Base-by-base conservation (phyloP, 2,888 invertebrate genomes). In the Bombylius major region DNA sequence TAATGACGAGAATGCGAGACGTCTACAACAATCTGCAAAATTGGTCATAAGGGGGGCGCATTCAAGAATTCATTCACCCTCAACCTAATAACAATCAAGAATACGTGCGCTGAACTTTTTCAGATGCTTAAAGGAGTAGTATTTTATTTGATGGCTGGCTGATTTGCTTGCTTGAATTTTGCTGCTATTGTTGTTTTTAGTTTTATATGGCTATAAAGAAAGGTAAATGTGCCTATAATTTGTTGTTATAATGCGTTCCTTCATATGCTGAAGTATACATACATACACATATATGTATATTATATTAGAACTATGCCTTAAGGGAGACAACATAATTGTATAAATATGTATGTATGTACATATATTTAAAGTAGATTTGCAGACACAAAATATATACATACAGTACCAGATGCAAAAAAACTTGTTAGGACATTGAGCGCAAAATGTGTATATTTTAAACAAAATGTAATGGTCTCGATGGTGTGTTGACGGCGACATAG, bases 401-500 rank as follows among this genome's bases (percentile, higher is more conserved):
- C 23, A 23, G 23, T 23, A 23, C 23, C 23, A 23, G 23, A 23
- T 23, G 23, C 23, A 23, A 23, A 23, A 23, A 23, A 23, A 23
- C 23, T 23, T 23, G 23, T 23, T 23, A 23, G 23, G 23, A 23
- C 23, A 23, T 23, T 23, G 23, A 23, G 23, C 23, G 23, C 23
- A 23, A 23, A 23, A 23, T 23, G 23, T 23, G 23, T 23, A 23
- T 2, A 23, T 23, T 23, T 23, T 23, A 23, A 1, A 23, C 23
- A 23, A 23, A 23, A 23, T 3, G 23, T 23, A 23, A 23, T 23
- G 23, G 23, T 55, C 14, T 49, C 44, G 46, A 33, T 50, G 39
- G 36, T 50, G 32, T 47, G 44, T 50, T 48, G 48, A 56, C 44
- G 49, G 58, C 61, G 62, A 62, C 64, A 69, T 69, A 69, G 70